Conservation (phyloP, 2,113 vertebrate genomes). For the Apistogramma diplotaenia region DNA sequence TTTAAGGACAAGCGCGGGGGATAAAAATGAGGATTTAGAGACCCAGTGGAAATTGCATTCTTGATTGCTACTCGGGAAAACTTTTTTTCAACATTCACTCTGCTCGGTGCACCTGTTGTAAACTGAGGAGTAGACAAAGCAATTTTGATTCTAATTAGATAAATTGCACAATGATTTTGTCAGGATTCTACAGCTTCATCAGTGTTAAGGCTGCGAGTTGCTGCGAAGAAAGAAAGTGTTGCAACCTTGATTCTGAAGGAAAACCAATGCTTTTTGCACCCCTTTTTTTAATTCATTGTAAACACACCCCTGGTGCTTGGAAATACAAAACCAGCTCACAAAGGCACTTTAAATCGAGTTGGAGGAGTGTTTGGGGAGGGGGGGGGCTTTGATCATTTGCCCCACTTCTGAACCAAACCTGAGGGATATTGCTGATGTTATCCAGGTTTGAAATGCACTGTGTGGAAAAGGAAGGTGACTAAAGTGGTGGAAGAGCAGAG, state of each 20-base stretch:
- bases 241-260: slow-evolving; percentile 20
- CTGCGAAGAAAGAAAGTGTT: background rate
- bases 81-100: background rate
- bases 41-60: background rate
- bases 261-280: slow-evolving; percentile 20
- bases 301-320: slow-evolving; percentile 7
- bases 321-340: slow-evolving; percentile 21
- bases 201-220: background rate
- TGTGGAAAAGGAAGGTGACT: slow-evolving; percentile 50
- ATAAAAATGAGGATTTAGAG: background rate
- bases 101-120: slow-evolving; percentile 21
- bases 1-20: background rate
- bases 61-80: background rate
- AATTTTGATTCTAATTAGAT: slow-evolving; percentile 17
- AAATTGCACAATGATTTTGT: background rate
- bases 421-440: slow-evolving; percentile 48
- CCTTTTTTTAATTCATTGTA: slow-evolving; percentile 5
- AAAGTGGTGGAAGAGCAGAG: slow-evolving; percentile 51
- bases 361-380: background rate
- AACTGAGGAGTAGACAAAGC: slow-evolving; percentile 9
- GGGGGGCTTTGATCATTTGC: slow-evolving; percentile 20
- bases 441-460: slow-evolving; percentile 33
- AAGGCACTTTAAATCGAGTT: background rate
- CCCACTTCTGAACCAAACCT: background rate
- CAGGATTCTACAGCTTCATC: slow-evolving; percentile 11